Evolutionary conservation across 2,888 invertebrate species (phyloP), one percentile per base, ranked within the genome.

Genomic region (Drosophila merina): DNA sequence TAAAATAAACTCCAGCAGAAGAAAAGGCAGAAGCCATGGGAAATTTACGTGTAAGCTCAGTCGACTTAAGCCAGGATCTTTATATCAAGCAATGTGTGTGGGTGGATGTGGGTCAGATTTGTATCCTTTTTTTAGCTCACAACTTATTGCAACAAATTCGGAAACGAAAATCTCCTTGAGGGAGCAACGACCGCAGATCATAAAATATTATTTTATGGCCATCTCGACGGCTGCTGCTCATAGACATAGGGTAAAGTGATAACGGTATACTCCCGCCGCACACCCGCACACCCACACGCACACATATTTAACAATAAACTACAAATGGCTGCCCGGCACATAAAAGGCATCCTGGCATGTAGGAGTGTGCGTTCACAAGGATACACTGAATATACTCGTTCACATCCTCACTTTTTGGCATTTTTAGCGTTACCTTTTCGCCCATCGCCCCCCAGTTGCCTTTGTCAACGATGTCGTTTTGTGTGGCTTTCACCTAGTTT

Each of bases 131-230:
- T 31, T 20, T n/a, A 36, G 49, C 9, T 8, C 20, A 20, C 38
- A 67, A 70, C 49, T 59, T 57, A 57, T 72, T 54, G 70, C 47
- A 55, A 63, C 64, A 72, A 69, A 68, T 68, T 67, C 59, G 36
- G 44, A 67, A 52, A 58, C 52, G 57, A 57, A 70, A 52, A 40
- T 45, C 50, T 50, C 31, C 51, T 49, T 44, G 52, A 45, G 38
- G 52, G 62, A 51, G 57, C 71, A 57, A 40, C 72, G 67, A 71
- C 72, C 69, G 57, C 58, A 57, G 70, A 68, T 68, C 70, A 68
- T 80, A 81, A 80, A 74, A 72, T 81, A 74, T 57, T 77, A 66
- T 80, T 79, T 80, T 80, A 81, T 82, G 72, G 60, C 49, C 44
- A 60, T 54, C 60, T 78, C 60, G 60, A 57, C 60, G 60, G 48